These are phyloP conservation scores for Cranoglanis bouderius DNA, from an alignment of 2,113 vertebrate genomes.

Conservation along the genomic window DNA sequence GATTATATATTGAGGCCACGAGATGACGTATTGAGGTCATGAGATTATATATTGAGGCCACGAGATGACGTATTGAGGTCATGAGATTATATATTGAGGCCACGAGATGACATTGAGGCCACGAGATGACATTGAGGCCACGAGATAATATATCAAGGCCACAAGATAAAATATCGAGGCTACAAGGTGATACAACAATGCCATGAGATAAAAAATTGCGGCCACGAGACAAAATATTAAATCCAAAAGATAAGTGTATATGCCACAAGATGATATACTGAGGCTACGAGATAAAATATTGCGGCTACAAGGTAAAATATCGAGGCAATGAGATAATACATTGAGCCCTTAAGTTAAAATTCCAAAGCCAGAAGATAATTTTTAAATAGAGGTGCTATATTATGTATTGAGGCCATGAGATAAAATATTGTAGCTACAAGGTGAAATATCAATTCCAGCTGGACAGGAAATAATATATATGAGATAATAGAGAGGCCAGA, in stretches of 20 bases:
- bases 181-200: not conserved
- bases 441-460: not conserved
- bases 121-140: not conserved
- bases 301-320: not conserved
- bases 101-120: not conserved
- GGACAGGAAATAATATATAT: not conserved
- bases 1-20: not conserved
- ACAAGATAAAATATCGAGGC: not conserved
- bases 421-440: not conserved
- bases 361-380: not conserved
- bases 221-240: not conserved
- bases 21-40: not conserved
- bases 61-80: too few species aligned
- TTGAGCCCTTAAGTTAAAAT: too few species aligned
- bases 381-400: not conserved
- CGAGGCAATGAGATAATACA: not conserved
- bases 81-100: not conserved
- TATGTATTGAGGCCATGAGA: not conserved
- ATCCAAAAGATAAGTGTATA: not conserved
- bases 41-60: too few species aligned
- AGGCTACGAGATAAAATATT: not conserved
- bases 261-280: not conserved
- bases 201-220: not conserved
- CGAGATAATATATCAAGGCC: not conserved
- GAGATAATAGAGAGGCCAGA: not conserved